Evolutionary conservation across 2,113 vertebrate species (phyloP).

Genomic region (Callionymus lyra): DNA sequence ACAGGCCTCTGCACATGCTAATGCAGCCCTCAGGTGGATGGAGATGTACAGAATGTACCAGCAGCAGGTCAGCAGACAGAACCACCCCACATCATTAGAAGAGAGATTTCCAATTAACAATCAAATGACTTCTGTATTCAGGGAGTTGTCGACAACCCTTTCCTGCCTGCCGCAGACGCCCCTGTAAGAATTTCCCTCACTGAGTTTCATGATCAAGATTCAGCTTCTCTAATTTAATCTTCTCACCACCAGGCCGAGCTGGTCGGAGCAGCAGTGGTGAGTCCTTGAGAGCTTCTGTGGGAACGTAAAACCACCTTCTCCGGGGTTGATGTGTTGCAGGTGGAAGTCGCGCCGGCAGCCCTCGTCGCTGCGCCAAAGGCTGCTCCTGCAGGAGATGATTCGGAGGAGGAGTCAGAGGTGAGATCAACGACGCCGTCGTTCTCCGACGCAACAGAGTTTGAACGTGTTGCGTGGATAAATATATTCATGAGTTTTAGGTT

Average conservation of each 20-base stretch:
- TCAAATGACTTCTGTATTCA: slow-evolving; percentile 12
- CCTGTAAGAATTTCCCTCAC: slow-evolving; percentile 38
- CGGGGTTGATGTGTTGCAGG: slow-evolving; percentile 13
- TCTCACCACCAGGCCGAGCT: slow-evolving; percentile 22
- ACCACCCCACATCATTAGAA: background rate
- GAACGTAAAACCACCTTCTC: background rate
- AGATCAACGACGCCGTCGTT: background rate
- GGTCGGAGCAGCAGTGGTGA: slow-evolving; percentile 14
- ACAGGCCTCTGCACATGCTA: slow-evolving; percentile 53
- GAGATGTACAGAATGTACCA: slow-evolving; percentile 59
- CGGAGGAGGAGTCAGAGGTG: slow-evolving; percentile 56
- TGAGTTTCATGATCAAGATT: background rate
- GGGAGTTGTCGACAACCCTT: slow-evolving; percentile 45
- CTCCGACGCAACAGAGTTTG: too few species aligned
- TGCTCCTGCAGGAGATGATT: slow-evolving; percentile 23
- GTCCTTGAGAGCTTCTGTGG: background rate
- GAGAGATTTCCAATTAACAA: background rate
- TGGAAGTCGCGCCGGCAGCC: slow-evolving; percentile 12
- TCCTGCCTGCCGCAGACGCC: slow-evolving; percentile 36
- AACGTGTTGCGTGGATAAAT: too few species aligned
- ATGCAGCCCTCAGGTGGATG: slow-evolving; percentile 62
- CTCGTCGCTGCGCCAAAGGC: slow-evolving; percentile 13
- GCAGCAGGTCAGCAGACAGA: slow-evolving; percentile 52
- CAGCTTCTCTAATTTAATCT: background rate
- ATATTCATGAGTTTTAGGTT: too few species aligned